Evolutionary conservation across 2,113 vertebrate genomes (phyloP).

Genomic region (mouse (Mus musculus)): GRCm39 chr6:113136501-113137000

Average conservation of each 20-base stretch:
- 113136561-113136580: background rate
- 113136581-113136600: background rate
- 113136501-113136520: background rate
- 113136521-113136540: background rate
- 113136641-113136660: no score
- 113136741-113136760: background rate
- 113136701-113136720: background rate
- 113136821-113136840: background rate
- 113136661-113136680: background rate
- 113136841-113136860: background rate
- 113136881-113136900: background rate
- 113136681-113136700: background rate
- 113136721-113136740: background rate
- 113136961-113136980: background rate
- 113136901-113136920: background rate
- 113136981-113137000: background rate
- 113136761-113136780: background rate
- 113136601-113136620: background rate
- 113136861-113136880: background rate
- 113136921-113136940: background rate
- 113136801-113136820: no score
- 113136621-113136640: background rate
- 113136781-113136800: background rate
- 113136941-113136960: background rate
- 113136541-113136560: background rate